A percentile compares a stretch with the other conserved stretches of the same genome.
Conservation (phyloP, 2,888 invertebrate species). For the Gisinianus flammeolus region DNA sequence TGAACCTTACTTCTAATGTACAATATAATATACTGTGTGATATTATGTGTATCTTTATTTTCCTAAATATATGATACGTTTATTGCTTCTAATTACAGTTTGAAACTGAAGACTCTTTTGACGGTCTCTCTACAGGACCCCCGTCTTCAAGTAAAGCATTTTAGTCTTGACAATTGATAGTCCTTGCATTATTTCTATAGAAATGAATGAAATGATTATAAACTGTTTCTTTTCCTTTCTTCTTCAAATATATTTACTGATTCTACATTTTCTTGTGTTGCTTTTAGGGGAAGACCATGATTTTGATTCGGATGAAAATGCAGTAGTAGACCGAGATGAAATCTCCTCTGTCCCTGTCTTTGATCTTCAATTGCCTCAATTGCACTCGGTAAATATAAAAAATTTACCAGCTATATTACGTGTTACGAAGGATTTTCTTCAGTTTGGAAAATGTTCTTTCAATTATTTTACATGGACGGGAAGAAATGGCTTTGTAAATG, state of each 20-base stretch:
- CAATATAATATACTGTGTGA: too few relatives aligned
- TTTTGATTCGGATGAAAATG: conserved; percentile 26
- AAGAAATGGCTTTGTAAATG: too few relatives aligned
- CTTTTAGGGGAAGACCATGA: conserved; percentile 29
- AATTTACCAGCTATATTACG: too few relatives aligned
- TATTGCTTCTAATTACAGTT: too few relatives aligned
- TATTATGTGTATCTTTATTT: too few relatives aligned
- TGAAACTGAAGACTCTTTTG: conserved; percentile 1
- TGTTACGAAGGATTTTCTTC: too few relatives aligned
- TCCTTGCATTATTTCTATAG: not conserved
- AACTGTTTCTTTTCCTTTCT: not conserved
- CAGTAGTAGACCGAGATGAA: conserved; percentile 31
- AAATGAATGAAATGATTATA: not conserved
- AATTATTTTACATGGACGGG: too few relatives aligned
- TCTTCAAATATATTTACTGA: not conserved
- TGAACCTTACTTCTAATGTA: too few relatives aligned
- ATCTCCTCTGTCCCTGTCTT: conserved; percentile 42
- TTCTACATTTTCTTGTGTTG: not conserved
- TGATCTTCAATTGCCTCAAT: conserved; percentile 53
- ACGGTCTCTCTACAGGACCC: not conserved
- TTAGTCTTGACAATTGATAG: not conserved
- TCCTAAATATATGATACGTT: too few relatives aligned
- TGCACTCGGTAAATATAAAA: conserved; percentile 51
- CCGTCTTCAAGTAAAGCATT: conserved; percentile 3
- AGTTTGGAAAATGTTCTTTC: too few relatives aligned